These are phyloP conservation scores for Portevinia maculata DNA, from an alignment of 2,888 invertebrate species.

Conservation along the genomic window DNA sequence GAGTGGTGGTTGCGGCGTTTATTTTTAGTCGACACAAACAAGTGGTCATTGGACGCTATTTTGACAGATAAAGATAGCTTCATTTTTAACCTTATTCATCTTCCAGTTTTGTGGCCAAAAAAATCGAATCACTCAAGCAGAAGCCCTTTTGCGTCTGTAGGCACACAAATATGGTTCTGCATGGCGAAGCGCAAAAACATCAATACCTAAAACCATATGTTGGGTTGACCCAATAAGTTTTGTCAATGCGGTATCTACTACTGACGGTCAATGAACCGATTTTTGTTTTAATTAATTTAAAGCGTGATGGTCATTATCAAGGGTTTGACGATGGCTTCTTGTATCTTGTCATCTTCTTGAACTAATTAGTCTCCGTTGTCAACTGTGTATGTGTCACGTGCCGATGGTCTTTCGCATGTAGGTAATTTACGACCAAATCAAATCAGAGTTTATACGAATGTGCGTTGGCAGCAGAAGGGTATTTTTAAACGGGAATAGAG, in stretches of 20 bases:
- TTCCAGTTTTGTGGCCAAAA: conserved; percentile 42
- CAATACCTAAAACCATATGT: conserved; percentile 7
- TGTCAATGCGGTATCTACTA: conserved; percentile 16
- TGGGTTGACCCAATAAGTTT: conserved; percentile 67
- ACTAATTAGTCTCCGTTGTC: conserved; percentile 63
- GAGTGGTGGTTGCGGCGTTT: conserved; percentile 31
- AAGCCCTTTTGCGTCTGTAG: conserved; percentile 34
- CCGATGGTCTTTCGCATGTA: conserved; percentile 46
- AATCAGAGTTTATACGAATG: conserved; percentile 4
- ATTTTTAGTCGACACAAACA: conserved; percentile 38
- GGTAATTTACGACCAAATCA: conserved; percentile 51
- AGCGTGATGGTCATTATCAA: conserved; percentile 11
- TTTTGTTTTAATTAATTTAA: conserved; percentile 8
- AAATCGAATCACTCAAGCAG: conserved; percentile 59
- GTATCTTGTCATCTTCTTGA: conserved; percentile 25
- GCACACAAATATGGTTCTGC: conserved; percentile 51
- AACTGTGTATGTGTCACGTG: conserved; percentile 65
- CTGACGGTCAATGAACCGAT: conserved; percentile 49
- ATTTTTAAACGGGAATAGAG: conserved; percentile 8
- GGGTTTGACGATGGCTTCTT: conserved; percentile 16
- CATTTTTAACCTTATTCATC: neutral
- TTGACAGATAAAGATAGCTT: conserved; percentile 32
- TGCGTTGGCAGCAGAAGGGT: conserved; percentile 3
- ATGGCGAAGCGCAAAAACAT: conserved; percentile 24
- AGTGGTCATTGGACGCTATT: conserved; percentile 35